These are phyloP conservation scores for Sphaerodactylus townsendi DNA, from an alignment of 2,113 vertebrate species.

Conservation along the genomic window DNA sequence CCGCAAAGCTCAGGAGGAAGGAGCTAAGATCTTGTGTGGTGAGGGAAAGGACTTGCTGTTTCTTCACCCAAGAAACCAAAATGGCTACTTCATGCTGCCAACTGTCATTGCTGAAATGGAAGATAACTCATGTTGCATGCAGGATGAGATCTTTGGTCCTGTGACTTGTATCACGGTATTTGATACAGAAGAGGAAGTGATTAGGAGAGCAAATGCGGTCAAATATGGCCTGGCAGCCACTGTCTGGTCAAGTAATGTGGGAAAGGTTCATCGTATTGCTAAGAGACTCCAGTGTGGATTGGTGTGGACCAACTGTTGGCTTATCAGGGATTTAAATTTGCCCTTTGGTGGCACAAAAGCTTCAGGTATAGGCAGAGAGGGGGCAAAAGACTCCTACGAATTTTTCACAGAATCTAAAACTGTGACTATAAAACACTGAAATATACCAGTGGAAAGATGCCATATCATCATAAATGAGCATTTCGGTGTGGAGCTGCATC, in stretches of 20 bases:
- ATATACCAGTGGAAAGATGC: accelerated
- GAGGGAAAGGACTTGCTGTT: conserved; percentile 85
- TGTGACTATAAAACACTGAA: conserved; percentile 89
- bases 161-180: conserved; percentile 90
- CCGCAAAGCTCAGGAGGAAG: conserved; percentile 82
- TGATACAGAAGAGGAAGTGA: conserved; percentile 90
- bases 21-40: conserved; percentile 87
- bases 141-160: conserved; percentile 97
- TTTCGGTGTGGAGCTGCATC: not conserved
- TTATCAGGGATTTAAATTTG: conserved; percentile 93
- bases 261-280: conserved; percentile 86
- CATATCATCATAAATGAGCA: not conserved
- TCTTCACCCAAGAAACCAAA: conserved; percentile 76
- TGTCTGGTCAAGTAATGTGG: conserved; percentile 88
- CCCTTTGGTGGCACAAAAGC: conserved; percentile 97
- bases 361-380: conserved; percentile 93
- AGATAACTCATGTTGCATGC: conserved; percentile 89
- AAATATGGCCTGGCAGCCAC: conserved; percentile 89
- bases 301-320: conserved; percentile 98
- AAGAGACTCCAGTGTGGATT: conserved; percentile 84
- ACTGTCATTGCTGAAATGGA: conserved; percentile 86
- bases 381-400: conserved; percentile 90
- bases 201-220: conserved; percentile 85
- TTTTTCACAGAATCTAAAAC: conserved; percentile 98
- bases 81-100: conserved; percentile 91